Evolutionary conservation across 2,113 vertebrate species (phyloP), one percentile per base, ranked within the genome.

Genomic region (Psephotus haematonotus): DNA sequence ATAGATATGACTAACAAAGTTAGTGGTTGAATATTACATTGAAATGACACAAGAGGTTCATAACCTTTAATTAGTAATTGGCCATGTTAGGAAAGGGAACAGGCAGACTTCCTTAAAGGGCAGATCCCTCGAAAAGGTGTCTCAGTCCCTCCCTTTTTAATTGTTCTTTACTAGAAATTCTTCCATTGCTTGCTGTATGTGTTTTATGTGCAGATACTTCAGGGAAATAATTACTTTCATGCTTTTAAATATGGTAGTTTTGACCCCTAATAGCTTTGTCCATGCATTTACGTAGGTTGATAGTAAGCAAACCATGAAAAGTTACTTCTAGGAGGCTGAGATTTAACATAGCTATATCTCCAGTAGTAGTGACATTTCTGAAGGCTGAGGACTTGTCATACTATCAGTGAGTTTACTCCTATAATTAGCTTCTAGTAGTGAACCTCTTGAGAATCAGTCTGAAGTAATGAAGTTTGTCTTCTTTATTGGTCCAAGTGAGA

Each of bases 401-500:
- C 35, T 79, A 77, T 69, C 86, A 78, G 93, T 27, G 70, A 77
- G 71, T 67, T 13, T 90, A 74, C 64, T 78, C 15, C 59, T 84
- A 33, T 71, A 52, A 47, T 41, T 88, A 37, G 41, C 16, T 70
- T 50, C 68, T 41, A 72, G 72, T 62, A 67, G 76, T 79, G 50
- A 20, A 33, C 50, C 83, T 77, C 49, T 67, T 86, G 92, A 92
- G 87, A 95, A 94, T 95, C 71, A 65, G 82, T 86, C 82, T n/a
- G 18, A 82, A 93, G 86, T 86, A 18, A 29, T 74, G 65, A 95
- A 93, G 29, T 78, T 93, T 88, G 31, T 85, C 71, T 15, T 80
- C 92, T 89, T 95, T 93, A 90, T 95, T 94, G 88, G 52, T 90
- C 64, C n/a, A 85, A 87, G 71, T 77, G 86, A 70, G 20, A 68